phyloP scores from a whole-genome alignment of 2,888 invertebrate genomes.

The Bellardia pandia region DNA sequence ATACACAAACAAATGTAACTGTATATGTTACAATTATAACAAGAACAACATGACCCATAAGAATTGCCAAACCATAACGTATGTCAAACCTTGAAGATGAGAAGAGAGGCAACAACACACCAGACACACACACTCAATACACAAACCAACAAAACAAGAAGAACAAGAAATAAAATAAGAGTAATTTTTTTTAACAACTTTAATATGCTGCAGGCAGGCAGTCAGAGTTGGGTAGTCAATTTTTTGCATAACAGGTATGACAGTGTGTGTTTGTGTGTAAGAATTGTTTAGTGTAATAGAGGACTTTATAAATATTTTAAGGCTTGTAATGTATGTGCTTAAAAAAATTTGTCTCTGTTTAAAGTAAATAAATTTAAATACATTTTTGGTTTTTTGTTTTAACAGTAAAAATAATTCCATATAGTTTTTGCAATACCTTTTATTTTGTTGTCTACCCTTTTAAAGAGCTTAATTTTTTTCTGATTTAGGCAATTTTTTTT shows the following conservation, averaged over 20 bases:
- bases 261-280: background rate
- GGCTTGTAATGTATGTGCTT: background rate
- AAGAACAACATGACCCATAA: slow-evolving; percentile 65
- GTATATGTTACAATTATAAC: slow-evolving; percentile 42
- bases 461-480: background rate
- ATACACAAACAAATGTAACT: background rate
- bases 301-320: background rate
- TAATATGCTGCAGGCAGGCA: slow-evolving; percentile 41
- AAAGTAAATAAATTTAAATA: background rate
- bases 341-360: background rate
- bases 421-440: slow-evolving; percentile 7
- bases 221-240: too few species aligned
- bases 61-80: slow-evolving; percentile 47
- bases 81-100: slow-evolving; percentile 70
- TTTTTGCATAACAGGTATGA: background rate
- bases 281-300: slow-evolving; percentile 2
- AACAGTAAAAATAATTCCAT: too few species aligned
- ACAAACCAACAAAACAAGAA: slow-evolving; percentile 29
- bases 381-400: background rate
- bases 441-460: slow-evolving; percentile 22
- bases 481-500: background rate
- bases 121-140: background rate
- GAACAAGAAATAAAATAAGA: slow-evolving; percentile 9
- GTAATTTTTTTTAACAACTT: slow-evolving; percentile 50
- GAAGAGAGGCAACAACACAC: slow-evolving; percentile 23